Evolutionary conservation across 2,888 invertebrate species (phyloP).

Genomic region (Spodoptera exigua): DNA sequence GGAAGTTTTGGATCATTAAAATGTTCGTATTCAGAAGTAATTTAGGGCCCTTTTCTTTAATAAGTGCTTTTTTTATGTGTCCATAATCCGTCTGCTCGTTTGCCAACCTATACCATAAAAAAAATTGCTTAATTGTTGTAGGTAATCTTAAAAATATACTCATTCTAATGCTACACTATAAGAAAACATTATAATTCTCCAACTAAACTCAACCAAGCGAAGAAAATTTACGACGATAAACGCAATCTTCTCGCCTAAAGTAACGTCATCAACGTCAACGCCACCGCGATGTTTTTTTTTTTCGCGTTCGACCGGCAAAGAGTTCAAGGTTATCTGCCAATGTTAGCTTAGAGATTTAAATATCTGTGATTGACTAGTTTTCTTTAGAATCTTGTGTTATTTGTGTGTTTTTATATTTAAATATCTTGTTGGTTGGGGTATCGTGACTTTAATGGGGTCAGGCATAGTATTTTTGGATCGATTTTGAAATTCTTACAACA

Average conservation of each 20-base stretch:
- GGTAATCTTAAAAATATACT: not conserved
- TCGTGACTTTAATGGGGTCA: no score
- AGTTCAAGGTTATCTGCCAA: constrained; percentile 73
- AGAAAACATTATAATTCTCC: not conserved
- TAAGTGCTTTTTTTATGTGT: no score
- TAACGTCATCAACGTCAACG: constrained; percentile 68
- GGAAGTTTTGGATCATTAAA: no score
- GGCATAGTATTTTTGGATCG: no score
- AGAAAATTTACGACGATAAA: constrained; percentile 30
- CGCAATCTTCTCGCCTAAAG: constrained; percentile 60
- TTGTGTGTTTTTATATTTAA: no score
- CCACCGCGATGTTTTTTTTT: constrained; percentile 64
- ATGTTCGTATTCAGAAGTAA: no score
- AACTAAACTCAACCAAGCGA: not conserved
- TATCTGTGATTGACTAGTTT: constrained; percentile 39
- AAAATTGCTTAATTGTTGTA: no score
- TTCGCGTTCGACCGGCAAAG: constrained; percentile 62
- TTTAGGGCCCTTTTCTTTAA: no score
- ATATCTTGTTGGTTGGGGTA: no score
- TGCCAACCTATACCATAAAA: no score
- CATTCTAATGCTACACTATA: not conserved
- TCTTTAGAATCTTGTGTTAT: constrained; percentile 17
- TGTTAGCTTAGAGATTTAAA: constrained; percentile 43
- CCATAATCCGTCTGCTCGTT: no score
- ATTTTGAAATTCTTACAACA: no score